phyloP scores from a whole-genome alignment of 2,797 vertebrate species.

The Lepus townsendii region DNA sequence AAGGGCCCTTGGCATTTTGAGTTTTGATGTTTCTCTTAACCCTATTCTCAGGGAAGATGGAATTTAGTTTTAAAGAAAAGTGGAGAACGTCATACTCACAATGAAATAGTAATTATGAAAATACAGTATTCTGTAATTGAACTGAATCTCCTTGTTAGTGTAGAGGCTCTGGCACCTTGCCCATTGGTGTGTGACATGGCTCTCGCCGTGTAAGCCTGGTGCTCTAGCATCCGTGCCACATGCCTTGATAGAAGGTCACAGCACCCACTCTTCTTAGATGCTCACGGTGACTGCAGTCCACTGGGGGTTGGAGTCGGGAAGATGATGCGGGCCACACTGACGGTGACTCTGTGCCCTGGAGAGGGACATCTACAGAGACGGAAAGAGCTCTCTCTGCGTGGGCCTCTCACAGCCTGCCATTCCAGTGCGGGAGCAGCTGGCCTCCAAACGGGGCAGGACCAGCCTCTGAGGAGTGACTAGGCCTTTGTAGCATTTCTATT shows the following conservation, averaged over 20 bases:
- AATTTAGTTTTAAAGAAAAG: constrained; percentile 85
- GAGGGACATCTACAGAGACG: neutral
- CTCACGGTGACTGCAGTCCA: constrained; percentile 61
- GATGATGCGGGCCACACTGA: constrained; percentile 29
- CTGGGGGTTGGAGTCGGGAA: constrained; percentile 25
- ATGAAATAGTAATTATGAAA: constrained; percentile 86
- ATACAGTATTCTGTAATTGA: constrained; percentile 83
- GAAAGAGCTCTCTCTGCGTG: neutral
- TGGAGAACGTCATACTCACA: constrained; percentile 80
- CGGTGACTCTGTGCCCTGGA: constrained; percentile 25
- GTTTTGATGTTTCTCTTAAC: constrained; percentile 87
- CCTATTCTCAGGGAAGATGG: constrained; percentile 91
- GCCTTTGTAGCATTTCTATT: constrained; percentile 47
- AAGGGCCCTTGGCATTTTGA: constrained; percentile 85
- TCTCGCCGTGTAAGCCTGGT: constrained; percentile 56
- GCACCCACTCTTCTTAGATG: constrained; percentile 52
- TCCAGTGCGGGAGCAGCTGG: neutral
- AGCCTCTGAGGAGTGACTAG: neutral
- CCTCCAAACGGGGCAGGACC: neutral
- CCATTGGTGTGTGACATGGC: constrained; percentile 62
- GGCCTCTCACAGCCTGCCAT: constrained; percentile 24
- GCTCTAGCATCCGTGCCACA: constrained; percentile 75
- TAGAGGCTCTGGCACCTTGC: constrained; percentile 73
- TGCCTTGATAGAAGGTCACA: constrained; percentile 66
- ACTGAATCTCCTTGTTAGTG: constrained; percentile 79